phyloP scores from a whole-genome alignment of 2,888 invertebrate genomes.

The Escarpia spicata region DNA sequence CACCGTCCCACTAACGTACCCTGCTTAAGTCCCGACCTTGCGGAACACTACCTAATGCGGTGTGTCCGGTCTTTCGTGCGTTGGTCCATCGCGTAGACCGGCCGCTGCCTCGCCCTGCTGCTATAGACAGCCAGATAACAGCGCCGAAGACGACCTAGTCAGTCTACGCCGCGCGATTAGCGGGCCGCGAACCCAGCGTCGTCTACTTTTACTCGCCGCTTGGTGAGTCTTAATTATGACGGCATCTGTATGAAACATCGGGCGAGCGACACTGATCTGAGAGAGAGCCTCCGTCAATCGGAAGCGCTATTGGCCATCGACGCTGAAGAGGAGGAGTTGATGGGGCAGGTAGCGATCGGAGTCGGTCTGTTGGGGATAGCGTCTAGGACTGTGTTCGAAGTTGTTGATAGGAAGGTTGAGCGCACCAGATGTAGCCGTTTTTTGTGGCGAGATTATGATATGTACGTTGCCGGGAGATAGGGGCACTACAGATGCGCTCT shows the following conservation, averaged over 20 bases:
- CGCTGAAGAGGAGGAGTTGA: neutral
- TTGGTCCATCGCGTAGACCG: too few species aligned
- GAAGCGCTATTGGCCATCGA: neutral
- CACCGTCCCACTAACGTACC: neutral
- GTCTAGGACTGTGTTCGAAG: neutral
- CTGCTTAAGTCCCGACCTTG: neutral
- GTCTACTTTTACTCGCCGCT: neutral
- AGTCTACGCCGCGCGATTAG: neutral
- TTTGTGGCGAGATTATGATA: neutral
- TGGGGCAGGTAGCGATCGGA: neutral
- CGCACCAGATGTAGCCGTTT: neutral
- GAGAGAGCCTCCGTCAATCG: neutral
- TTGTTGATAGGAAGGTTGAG: neutral
- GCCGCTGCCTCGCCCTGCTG: neutral
- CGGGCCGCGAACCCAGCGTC: neutral
- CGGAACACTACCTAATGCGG: neutral
- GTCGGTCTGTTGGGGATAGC: neutral
- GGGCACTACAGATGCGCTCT: neutral
- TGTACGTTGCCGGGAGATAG: neutral
- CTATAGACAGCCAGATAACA: neutral
- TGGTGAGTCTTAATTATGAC: conserved; percentile 5
- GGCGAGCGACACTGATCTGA: neutral
- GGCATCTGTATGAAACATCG: neutral
- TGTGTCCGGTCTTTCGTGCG: neutral
- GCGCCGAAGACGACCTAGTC: neutral